phyloP scores from a whole-genome alignment of 2,113 vertebrate species.

The Ginglymostoma cirratum region DNA sequence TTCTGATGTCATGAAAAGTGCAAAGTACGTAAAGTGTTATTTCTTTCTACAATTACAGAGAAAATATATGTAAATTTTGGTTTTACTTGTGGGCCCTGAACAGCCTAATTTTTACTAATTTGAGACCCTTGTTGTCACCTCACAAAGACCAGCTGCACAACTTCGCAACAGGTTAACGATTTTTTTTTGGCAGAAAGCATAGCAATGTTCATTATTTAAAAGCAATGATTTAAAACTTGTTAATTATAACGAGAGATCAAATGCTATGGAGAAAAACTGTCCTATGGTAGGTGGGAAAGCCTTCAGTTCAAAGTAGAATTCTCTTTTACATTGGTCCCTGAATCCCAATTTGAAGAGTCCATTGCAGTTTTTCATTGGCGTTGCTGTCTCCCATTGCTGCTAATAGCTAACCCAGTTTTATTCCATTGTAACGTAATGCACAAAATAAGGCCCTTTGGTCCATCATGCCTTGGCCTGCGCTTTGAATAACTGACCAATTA shows the following conservation, averaged over 20 bases:
- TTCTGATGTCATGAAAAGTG: background rate
- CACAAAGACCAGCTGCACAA: background rate
- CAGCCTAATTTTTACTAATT: background rate
- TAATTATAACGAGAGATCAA: background rate
- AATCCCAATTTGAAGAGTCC: background rate
- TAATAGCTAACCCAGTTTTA: background rate
- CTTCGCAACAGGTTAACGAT: background rate
- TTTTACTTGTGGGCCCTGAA: background rate
- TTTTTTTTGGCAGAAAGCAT: background rate
- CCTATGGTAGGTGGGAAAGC: background rate
- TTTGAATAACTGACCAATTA: background rate
- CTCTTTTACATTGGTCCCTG: background rate
- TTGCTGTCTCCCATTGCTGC: too few relatives aligned
- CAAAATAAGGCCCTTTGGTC: background rate
- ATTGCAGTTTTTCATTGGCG: background rate
- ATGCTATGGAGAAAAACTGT: background rate
- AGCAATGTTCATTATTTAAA: background rate
- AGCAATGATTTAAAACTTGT: background rate
- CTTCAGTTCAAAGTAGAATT: background rate
- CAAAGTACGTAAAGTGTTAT: background rate
- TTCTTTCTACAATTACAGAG: background rate
- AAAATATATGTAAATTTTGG: background rate
- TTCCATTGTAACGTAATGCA: background rate
- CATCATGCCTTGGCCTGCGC: background rate
- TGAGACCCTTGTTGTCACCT: background rate